A percentile compares a stretch with the other conserved stretches of the same genome.
Conservation (phyloP, 2,888 invertebrate species). For the Hipparchia semele region DNA sequence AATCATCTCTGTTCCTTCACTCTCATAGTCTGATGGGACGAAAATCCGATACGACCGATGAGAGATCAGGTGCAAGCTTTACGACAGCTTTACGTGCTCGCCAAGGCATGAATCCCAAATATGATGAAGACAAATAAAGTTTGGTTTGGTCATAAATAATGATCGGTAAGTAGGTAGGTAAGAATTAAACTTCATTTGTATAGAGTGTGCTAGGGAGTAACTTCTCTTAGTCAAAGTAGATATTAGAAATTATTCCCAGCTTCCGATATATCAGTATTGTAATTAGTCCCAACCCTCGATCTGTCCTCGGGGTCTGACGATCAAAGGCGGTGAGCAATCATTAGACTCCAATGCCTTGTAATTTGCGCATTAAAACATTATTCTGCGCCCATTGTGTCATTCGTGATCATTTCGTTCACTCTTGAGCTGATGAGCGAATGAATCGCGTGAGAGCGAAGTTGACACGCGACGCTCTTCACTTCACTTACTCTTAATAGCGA, state of each 20-base stretch:
- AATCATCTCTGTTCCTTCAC: too few relatives aligned
- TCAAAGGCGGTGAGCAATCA: slow-evolving; percentile 41
- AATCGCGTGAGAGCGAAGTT: slow-evolving; percentile 49
- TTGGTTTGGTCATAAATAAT: too few relatives aligned
- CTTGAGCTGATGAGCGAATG: slow-evolving; percentile 43
- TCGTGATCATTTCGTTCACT: slow-evolving; percentile 41
- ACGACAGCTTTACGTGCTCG: too few relatives aligned
- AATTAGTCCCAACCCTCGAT: slow-evolving; percentile 11
- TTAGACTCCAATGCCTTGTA: slow-evolving; percentile 40
- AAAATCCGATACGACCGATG: too few relatives aligned
- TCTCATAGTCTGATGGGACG: too few relatives aligned
- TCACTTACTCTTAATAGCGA: slow-evolving; percentile 40
- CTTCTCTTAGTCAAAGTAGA: too few relatives aligned
- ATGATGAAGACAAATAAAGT: too few relatives aligned
- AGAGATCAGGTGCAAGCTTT: too few relatives aligned
- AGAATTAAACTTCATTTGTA: not conserved
- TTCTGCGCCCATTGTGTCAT: slow-evolving; percentile 42
- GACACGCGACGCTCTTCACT: slow-evolving; percentile 49
- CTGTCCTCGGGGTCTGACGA: slow-evolving; percentile 30
- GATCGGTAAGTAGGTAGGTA: not conserved
- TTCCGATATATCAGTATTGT: not conserved
- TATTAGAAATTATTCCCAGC: not conserved
- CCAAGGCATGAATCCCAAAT: too few relatives aligned
- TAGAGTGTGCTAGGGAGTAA: not conserved
- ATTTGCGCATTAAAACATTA: slow-evolving; percentile 47